Base-by-base conservation (phyloP, 2,113 vertebrate genomes). In the Orientallactaga bullata region DNA sequence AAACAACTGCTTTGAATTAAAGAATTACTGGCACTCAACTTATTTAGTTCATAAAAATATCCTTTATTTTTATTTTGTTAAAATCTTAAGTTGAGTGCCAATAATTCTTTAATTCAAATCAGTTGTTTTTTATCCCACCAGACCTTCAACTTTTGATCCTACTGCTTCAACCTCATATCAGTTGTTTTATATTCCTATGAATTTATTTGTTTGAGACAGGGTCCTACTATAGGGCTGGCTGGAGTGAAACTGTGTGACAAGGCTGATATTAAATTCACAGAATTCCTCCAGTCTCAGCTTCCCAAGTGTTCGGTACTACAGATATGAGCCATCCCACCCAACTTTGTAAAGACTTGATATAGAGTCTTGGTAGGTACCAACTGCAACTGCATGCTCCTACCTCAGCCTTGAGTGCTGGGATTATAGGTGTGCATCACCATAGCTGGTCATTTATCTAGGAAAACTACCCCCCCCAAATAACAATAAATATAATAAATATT, bases 1-100 rank as follows among this genome's bases (percentile, higher is more conserved):
- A 94, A 98, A 94, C 88, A 97, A 97, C 69, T 95, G 82, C n/a
- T 97, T 95, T 97, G 63, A 88, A 93, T 94, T 96, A 91, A 97
- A 92, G 51, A 55, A 95, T 78, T 95, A 83, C 15, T 83, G 1
- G 30, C 35, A 74, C n/a, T 96, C 89, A 68, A 76, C 85, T 97
- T 93, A 65, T 4, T 89, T 92, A 94, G 78, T 96, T 91, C 78
- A 9, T 73, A 76, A 96, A 96, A 58, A 95, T 51, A 18, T 65
- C 7, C 18, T 20, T 55, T 78, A 51, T 51, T n/a, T 37, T 18
- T n/a, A 58, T 78, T 89, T 21, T 87, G 90, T 78, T 51, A 51
- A 51, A 51, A 51, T 7, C 12, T 7, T 51, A 51, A 51, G 51
- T 51, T 51, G 51, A 51, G 51, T 51, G 51, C 51, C 51, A 51